Conservation (phyloP, 2,888 invertebrate genomes). For the Athripsodes cinereus region DNA sequence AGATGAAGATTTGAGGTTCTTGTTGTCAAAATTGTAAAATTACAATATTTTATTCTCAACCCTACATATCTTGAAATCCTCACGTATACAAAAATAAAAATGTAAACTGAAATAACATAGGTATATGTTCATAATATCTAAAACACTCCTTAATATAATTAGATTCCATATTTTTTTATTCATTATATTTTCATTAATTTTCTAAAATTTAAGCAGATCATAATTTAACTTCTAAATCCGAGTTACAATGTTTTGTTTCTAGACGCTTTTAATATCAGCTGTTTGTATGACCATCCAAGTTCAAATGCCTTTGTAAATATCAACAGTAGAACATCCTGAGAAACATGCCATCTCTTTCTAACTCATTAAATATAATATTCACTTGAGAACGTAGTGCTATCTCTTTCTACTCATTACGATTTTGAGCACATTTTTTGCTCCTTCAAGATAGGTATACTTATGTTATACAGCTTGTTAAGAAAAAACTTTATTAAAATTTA, state of each 20-base stretch:
- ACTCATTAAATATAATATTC: background rate
- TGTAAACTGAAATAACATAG: too few species aligned
- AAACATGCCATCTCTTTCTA: slow-evolving; percentile 6
- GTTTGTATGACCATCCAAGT: slow-evolving; percentile 23
- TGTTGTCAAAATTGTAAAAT: too few species aligned
- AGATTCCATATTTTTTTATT: too few species aligned
- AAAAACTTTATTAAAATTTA: background rate
- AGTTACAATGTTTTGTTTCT: slow-evolving; percentile 6
- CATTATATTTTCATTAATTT: too few species aligned
- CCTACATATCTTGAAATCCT: too few species aligned
- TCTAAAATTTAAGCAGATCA: too few species aligned
- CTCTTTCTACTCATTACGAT: slow-evolving; percentile 13
- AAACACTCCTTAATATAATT: too few species aligned
- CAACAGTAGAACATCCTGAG: background rate
- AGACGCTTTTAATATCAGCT: slow-evolving; percentile 25
- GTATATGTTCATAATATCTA: too few species aligned
- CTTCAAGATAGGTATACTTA: background rate
- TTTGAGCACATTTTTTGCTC: slow-evolving; percentile 12
- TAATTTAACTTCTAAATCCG: too few species aligned
- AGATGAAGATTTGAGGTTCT: too few species aligned
- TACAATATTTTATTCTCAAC: too few species aligned
- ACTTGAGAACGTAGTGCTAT: background rate
- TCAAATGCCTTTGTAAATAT: slow-evolving; percentile 7
- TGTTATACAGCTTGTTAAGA: background rate
- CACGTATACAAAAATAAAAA: too few species aligned